Percentiles rank a stretch among this genome's conserved stretches.
These are phyloP conservation scores for Myopa tessellatipennis DNA, from an alignment of 2,888 invertebrate genomes.

Conservation along the genomic window DNA sequence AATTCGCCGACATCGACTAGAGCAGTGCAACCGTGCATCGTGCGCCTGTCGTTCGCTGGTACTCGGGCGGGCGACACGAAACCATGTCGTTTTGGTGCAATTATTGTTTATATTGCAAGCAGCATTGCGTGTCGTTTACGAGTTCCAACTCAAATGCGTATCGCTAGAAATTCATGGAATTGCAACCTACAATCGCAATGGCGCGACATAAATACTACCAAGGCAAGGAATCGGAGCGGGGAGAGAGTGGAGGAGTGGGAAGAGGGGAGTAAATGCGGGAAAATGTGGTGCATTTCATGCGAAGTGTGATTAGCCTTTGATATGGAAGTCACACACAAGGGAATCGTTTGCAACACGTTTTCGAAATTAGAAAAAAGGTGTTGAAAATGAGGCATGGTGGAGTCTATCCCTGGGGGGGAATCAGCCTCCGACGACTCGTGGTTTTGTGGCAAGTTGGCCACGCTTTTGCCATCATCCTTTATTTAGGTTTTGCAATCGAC, in stretches of 20 bases:
- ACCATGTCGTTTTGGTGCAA: neutral
- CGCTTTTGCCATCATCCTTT: too few relatives aligned
- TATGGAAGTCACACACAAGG: too few relatives aligned
- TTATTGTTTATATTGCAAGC: neutral
- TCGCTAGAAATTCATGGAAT: neutral
- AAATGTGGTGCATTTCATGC: neutral
- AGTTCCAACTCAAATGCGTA: conserved; percentile 14
- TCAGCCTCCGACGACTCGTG: too few relatives aligned
- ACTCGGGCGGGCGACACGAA: neutral
- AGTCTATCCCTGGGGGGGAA: too few relatives aligned
- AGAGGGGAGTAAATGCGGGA: neutral
- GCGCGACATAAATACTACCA: neutral
- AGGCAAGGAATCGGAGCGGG: too few relatives aligned
- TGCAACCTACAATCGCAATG: neutral
- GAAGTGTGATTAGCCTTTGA: too few relatives aligned
- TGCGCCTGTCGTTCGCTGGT: neutral
- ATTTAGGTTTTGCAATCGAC: too few relatives aligned
- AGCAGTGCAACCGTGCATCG: neutral
- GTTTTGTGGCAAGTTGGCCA: too few relatives aligned
- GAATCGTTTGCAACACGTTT: too few relatives aligned
- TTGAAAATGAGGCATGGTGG: too few relatives aligned
- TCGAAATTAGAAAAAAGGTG: too few relatives aligned
- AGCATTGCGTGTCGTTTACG: conserved; percentile 28
- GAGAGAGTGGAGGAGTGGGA: neutral
- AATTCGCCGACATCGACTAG: neutral